Evolutionary conservation across 1,140 invertebrate species (phyloP), one percentile per base, ranked within the genome.

Genomic region (Pachypeltis micranthus): DNA sequence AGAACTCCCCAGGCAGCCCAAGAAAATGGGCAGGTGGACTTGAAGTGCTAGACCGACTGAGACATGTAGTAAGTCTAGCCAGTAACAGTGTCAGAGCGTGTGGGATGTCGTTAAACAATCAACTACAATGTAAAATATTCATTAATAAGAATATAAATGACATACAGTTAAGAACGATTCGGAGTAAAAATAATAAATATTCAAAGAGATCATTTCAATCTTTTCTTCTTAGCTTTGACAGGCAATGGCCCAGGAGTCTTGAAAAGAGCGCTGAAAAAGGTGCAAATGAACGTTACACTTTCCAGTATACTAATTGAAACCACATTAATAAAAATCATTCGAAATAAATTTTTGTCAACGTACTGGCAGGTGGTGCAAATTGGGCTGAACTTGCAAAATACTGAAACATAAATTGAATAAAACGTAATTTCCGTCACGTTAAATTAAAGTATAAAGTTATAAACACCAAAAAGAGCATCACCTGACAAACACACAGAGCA

Each of bases 341-440:
- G 67, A 60, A 39, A 61, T n/a, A n/a, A n/a, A n/a, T n/a, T n/a
- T n/a, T 55, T 74, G 81, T 73, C n/a, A n/a, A 83, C 91, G 89
- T 80, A 94, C 91, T 96, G 90, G 73, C 94, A 98, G 44, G 93
- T 97, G 31, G 92, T 94, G 74, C 94, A 98, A 66, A 98, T 96
- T 1, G 94, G 93, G 75, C 90, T 94, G 73, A 95, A 96, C 74
- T 93, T 90, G 76, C 96, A 99, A 74, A 96, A 97, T 69, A 99
- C 92, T 91, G 79, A 70, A 85, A 88, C 70, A 74, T 75, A 75
- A 72, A 71, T 26, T 57, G 27, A 24, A n/a, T 21, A 54, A 54
- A 54, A 54, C 31, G 16, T 16, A 54, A 54, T 54, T 10, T 39
- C 34, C n/a, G 7, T 39, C n/a, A 39, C 23, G 47, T n/a, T 54